Base-by-base conservation (phyloP, 1,140 invertebrate genomes). In the Drosophila carrolli region DNA sequence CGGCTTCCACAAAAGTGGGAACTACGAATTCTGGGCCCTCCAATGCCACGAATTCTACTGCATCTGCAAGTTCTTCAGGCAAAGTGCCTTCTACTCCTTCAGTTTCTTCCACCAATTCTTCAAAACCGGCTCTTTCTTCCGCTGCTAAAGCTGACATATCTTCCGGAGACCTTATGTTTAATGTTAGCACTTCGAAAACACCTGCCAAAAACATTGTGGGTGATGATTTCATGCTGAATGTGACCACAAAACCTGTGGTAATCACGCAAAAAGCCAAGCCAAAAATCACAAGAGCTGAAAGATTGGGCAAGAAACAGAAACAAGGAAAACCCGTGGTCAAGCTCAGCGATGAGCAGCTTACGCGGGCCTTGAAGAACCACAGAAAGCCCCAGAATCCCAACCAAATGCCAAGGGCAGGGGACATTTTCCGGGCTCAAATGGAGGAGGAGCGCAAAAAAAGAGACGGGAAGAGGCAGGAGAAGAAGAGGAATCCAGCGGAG, bases 141-240 rank as follows among this genome's bases (percentile, higher is more conserved):
- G 1, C 46, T 1, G 0, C 13, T 13, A 14, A 40, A 6, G 10
- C 14, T 13, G 10, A 5, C 4, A 0, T n/a, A 5, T 43, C 40
- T 19, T 8, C 14, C 1, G 57, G 6, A 0, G 56, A 74, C 13
- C 13, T 59, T 3, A 35, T 41, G 14, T 41, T 38, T 10, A 75
- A 75, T 56, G 19, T 5, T 0, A 43, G 9, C 10, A 1, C 13
- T 2, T 0, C 62, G 11, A 53, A 46, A 5, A 7, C 29, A 3
- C 4, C 13, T 2, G 13, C 4, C 8, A 29, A 59, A 23, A 14
- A 13, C 66, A 29, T n/a, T 11, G 2, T 27, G 2, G 51, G 40
- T 4, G 41, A 57, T 13, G 77, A 84, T 37, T 56, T 90, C 1
- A 91, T 86, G 60, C 60, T 90, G 6, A 90, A 90, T 63, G 88